Conservation (phyloP, 1,140 invertebrate species). For the Saccostrea glomerata region DNA sequence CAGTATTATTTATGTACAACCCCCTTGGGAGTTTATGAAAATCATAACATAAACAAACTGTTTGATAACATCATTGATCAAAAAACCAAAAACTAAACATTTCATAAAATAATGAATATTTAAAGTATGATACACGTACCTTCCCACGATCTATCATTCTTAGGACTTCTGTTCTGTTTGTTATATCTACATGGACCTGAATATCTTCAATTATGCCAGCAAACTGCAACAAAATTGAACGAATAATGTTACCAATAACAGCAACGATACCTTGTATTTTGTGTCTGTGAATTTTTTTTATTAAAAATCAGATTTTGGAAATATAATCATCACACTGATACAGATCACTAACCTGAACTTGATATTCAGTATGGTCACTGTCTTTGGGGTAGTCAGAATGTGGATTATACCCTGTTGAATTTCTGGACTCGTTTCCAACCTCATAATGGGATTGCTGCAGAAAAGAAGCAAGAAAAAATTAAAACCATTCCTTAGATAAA, state of each 20-base stretch:
- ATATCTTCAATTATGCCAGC: constrained; percentile 75
- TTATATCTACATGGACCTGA: constrained; percentile 73
- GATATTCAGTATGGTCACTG: constrained; percentile 19
- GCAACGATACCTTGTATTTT: neutral
- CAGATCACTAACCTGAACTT: neutral
- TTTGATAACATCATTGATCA: no score
- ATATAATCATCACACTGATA: no score
- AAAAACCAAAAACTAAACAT: no score
- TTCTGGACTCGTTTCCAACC: constrained; percentile 18
- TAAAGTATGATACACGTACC: constrained; percentile 53
- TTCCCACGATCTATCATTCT: constrained; percentile 77
- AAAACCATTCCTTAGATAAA: no score
- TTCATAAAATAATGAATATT: no score
- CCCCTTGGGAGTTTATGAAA: no score
- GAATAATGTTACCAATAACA: neutral
- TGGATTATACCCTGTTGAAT: neutral
- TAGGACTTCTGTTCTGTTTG: constrained; percentile 76
- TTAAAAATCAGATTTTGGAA: no score
- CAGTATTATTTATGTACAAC: no score
- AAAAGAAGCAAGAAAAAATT: neutral
- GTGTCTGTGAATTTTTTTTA: no score
- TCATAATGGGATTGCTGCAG: neutral
- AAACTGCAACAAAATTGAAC: constrained; percentile 73
- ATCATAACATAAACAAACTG: no score
- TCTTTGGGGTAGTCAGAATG: constrained; percentile 19